Conservation (phyloP, 2,888 invertebrate species). For the Himalopsyche kuldschensis region DNA sequence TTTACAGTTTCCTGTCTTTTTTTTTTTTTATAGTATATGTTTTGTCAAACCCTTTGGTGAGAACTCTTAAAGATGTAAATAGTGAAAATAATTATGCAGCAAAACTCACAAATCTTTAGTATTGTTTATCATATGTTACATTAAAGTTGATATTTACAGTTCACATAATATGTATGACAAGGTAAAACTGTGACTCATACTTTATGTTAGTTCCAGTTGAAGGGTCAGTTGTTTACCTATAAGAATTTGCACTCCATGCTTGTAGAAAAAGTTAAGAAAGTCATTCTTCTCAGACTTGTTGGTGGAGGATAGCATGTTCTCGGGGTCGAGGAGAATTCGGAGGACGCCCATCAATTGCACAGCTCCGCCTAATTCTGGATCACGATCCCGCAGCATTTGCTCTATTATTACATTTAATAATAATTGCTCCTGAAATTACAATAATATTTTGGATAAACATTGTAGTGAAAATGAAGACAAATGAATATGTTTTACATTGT, state of each 20-base stretch:
- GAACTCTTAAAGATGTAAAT: too few relatives aligned
- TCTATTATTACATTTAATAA: conserved; percentile 95
- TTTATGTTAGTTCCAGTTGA: too few relatives aligned
- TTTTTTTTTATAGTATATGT: too few relatives aligned
- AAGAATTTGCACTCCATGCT: conserved; percentile 94
- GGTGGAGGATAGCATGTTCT: conserved; percentile 93
- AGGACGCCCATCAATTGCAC: conserved; percentile 95
- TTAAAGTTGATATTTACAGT: too few relatives aligned
- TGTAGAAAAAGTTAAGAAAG: conserved; percentile 98
- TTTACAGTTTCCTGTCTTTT: too few relatives aligned
- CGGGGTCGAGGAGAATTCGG: conserved; percentile 91
- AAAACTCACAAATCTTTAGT: too few relatives aligned
- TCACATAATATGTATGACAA: too few relatives aligned
- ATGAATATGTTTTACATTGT: too few relatives aligned
- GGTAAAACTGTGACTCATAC: too few relatives aligned
- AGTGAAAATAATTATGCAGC: too few relatives aligned
- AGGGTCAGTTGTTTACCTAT: conserved; percentile 66
- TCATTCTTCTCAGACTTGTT: conserved; percentile 97
- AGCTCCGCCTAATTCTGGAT: conserved; percentile 96
- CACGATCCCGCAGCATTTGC: conserved; percentile 96
- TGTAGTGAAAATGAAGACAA: background rate
- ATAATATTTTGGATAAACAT: conserved; percentile 4
- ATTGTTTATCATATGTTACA: too few relatives aligned
- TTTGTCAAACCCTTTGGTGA: too few relatives aligned
- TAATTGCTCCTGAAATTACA: conserved; percentile 80